Evolutionary conservation across 2,797 vertebrate genomes (phyloP).

Genomic region (Fringilla coelebs): DNA sequence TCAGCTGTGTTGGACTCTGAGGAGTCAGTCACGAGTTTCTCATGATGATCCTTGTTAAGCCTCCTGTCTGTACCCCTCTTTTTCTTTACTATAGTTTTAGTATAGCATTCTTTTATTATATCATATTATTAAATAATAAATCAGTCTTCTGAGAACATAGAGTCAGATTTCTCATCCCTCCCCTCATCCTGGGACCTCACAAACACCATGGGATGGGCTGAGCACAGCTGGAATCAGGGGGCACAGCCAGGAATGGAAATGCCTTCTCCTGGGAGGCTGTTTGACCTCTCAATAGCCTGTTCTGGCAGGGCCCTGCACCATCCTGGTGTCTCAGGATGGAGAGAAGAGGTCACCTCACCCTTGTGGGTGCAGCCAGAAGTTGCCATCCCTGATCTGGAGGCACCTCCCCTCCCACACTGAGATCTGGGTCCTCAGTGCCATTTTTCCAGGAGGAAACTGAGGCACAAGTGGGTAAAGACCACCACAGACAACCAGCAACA

Average conservation of each 20-base stretch:
- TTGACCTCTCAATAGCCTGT: background rate
- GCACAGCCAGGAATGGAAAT: background rate
- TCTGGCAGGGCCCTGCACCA: background rate
- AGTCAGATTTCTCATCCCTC: no score
- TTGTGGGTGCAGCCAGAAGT: background rate
- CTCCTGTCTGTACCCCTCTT: no score
- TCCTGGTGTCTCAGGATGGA: background rate
- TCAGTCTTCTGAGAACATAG: no score
- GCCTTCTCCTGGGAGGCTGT: rapidly evolving
- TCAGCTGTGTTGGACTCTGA: no score
- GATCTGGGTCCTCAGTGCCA: background rate
- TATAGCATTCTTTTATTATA: no score
- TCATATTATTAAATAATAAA: no score
- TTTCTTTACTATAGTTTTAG: no score
- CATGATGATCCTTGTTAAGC: no score
- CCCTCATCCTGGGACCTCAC: no score
- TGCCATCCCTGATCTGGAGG: background rate
- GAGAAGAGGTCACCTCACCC: background rate
- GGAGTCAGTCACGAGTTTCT: no score
- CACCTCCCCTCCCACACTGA: background rate
- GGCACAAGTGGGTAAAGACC: background rate
- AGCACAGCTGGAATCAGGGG: background rate
- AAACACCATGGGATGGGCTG: background rate
- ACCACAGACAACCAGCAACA: background rate
- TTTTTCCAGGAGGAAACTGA: background rate